phyloP scores from a whole-genome alignment of 2,888 invertebrate species.

The Bellardia bayeri region DNA sequence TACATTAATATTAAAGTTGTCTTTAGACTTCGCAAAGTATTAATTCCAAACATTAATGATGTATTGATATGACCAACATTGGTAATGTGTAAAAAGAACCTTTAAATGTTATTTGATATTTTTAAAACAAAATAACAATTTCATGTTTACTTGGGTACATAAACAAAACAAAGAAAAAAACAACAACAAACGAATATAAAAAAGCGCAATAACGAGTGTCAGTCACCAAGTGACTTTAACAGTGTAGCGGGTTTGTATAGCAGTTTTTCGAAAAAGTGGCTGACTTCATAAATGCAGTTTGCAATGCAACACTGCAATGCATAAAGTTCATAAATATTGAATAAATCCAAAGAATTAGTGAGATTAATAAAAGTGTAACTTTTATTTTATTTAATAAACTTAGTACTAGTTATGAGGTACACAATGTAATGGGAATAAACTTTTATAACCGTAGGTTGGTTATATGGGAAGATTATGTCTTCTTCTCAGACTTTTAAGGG shows the following conservation, averaged over 20 bases:
- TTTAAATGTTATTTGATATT: slow-evolving; percentile 71
- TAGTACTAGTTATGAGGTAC: no score
- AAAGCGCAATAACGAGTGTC: slow-evolving; percentile 57
- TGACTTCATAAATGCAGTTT: no score
- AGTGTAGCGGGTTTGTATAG: slow-evolving; percentile 1
- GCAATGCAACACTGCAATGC: no score
- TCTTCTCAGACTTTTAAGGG: no score
- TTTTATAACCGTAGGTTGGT: no score
- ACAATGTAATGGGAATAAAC: no score
- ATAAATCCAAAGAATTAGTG: no score
- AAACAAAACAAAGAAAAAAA: slow-evolving; percentile 45
- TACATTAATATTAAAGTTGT: slow-evolving; percentile 4
- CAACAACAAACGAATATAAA: slow-evolving; percentile 14
- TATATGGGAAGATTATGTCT: no score
- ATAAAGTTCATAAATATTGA: no score
- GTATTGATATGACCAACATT: slow-evolving; percentile 67
- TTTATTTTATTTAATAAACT: no score
- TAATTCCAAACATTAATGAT: slow-evolving; percentile 59
- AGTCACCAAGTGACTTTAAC: slow-evolving; percentile 49
- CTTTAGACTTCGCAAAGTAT: slow-evolving; percentile 33
- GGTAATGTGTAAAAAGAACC: slow-evolving; percentile 69
- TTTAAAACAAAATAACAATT: slow-evolving; percentile 73
- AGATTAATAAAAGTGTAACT: no score
- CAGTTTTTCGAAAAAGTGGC: not conserved
- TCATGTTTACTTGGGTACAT: slow-evolving; percentile 72